phyloP scores from a whole-genome alignment of 2,888 invertebrate species.

The Choreutis nemorana region DNA sequence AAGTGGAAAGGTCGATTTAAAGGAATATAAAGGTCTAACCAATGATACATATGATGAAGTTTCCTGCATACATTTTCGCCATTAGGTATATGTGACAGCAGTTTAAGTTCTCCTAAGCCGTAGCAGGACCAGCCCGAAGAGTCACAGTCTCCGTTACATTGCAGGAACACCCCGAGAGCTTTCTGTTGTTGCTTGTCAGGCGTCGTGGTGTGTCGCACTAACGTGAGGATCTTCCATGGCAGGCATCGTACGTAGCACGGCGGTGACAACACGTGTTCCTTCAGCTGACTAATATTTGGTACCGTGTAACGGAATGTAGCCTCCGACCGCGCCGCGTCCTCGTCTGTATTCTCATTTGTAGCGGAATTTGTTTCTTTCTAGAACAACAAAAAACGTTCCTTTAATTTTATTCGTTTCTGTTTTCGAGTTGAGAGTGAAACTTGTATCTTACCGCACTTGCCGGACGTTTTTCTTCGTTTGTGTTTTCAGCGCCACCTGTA shows the following conservation, averaged over 20 bases:
- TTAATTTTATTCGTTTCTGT: background rate
- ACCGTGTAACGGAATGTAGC: slow-evolving; percentile 92
- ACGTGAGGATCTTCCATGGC: slow-evolving; percentile 98
- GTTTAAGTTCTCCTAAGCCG: slow-evolving; percentile 89
- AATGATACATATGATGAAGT: slow-evolving; percentile 95
- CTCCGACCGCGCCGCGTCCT: slow-evolving; percentile 88
- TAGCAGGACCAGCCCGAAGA: slow-evolving; percentile 98
- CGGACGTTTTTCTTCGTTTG: slow-evolving; percentile 24
- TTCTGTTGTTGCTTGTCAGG: slow-evolving; percentile 76
- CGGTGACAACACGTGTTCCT: slow-evolving; percentile 83
- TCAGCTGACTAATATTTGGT: slow-evolving; percentile 86
- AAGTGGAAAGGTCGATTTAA: no score
- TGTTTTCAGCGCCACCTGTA: slow-evolving; percentile 38
- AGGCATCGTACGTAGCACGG: slow-evolving; percentile 93
- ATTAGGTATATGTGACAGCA: slow-evolving; percentile 86
- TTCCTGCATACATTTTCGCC: slow-evolving; percentile 82
- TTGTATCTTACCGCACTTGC: slow-evolving; percentile 19
- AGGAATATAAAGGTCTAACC: slow-evolving; percentile 41
- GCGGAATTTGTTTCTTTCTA: no score
- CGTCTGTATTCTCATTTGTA: slow-evolving; percentile 61
- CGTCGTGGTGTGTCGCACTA: slow-evolving; percentile 79
- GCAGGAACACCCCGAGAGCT: slow-evolving; percentile 84
- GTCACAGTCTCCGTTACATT: slow-evolving; percentile 97
- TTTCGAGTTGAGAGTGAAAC: background rate
- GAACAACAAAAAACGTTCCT: no score